These are phyloP conservation scores for Ennomos quercinarius DNA, from an alignment of 2,888 invertebrate species.

Conservation along the genomic window DNA sequence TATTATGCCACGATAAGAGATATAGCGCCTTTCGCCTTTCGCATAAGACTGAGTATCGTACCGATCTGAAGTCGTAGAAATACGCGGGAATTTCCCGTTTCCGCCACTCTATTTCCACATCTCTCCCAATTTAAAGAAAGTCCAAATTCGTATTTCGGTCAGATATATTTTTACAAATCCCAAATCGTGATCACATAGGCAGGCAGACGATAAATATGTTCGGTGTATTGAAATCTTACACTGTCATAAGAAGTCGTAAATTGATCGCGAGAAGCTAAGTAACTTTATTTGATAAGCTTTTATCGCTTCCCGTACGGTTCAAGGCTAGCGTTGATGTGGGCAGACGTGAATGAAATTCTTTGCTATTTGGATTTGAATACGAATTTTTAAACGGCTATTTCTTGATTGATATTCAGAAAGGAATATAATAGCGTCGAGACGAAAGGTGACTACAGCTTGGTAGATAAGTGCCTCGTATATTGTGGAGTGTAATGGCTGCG, in stretches of 20 bases:
- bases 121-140: conserved; percentile 50
- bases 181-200: conserved; percentile 76
- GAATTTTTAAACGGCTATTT: conserved; percentile 10
- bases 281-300: conserved; percentile 64
- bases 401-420: conserved; percentile 17
- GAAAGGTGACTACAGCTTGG: conserved; percentile 3
- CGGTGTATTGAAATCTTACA: conserved; percentile 79
- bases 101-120: conserved; percentile 57
- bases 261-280: conserved; percentile 65
- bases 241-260: conserved; percentile 75
- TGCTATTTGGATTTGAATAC: conserved; percentile 31
- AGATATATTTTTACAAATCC: conserved; percentile 70
- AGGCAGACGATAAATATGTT: conserved; percentile 76
- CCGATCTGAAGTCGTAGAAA: conserved; percentile 63
- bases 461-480: conserved; percentile 10
- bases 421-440: not conserved
- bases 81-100: conserved; percentile 62
- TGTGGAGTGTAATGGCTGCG: not conserved
- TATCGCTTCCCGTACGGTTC: conserved; percentile 48
- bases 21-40: conserved; percentile 62
- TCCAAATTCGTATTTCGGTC: conserved; percentile 50
- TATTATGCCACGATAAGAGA: conserved; percentile 69
- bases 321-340: conserved; percentile 35
- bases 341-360: conserved; percentile 27
- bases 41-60: conserved; percentile 67